These are phyloP conservation scores for Yponomeuta malinellus DNA, from an alignment of 2,888 invertebrate genomes.

Conservation along the genomic window DNA sequence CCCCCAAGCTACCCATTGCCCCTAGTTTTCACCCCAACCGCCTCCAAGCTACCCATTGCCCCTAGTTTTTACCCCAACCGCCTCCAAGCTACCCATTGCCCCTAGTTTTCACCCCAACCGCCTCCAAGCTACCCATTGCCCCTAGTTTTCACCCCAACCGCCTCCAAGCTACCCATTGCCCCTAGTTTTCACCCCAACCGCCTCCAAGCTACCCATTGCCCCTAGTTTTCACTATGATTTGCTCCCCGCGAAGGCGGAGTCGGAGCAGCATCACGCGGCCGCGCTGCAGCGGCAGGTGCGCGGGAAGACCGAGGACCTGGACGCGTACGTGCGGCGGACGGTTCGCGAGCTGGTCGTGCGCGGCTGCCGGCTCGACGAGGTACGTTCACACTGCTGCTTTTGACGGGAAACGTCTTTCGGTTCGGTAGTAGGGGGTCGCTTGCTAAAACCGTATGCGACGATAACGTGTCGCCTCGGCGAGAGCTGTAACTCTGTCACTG, in stretches of 20 bases:
- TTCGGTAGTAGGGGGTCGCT: too few species aligned
- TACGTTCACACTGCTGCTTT: conserved; percentile 30
- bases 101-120: neutral
- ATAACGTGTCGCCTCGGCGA: too few species aligned
- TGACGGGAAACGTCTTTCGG: too few species aligned
- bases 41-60: neutral
- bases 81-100: too few species aligned
- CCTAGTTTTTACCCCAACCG: too few species aligned
- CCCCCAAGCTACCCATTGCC: too few species aligned
- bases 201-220: neutral
- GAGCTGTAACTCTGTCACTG: too few species aligned
- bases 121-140: neutral
- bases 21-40: neutral
- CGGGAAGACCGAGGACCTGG: conserved; percentile 69
- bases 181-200: neutral
- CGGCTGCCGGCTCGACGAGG: conserved; percentile 69
- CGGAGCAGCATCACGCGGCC: conserved; percentile 78
- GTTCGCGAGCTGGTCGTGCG: conserved; percentile 67
- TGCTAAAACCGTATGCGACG: too few species aligned
- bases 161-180: too few species aligned
- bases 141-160: too few species aligned
- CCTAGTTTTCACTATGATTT: neutral
- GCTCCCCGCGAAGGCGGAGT: conserved; percentile 75
- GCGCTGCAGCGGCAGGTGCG: conserved; percentile 72
- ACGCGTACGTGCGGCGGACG: conserved; percentile 66